A percentile compares a stretch with the other conserved stretches of the same genome.
phyloP scores from a whole-genome alignment of 2,888 invertebrate species.

The Pycnomerus fuliginosus region DNA sequence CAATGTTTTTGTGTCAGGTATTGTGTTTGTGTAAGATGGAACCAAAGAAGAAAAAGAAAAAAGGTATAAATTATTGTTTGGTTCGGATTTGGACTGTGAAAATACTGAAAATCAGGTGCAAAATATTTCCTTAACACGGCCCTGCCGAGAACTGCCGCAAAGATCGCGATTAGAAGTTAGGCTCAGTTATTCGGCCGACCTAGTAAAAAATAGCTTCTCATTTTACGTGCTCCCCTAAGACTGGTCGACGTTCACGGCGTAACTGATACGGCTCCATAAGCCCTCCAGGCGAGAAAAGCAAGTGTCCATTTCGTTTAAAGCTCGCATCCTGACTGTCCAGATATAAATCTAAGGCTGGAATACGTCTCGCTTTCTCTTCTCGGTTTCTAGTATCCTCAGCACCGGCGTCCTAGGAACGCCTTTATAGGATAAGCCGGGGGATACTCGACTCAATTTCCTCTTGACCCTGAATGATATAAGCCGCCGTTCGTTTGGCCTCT shows the following conservation, averaged over 20 bases:
- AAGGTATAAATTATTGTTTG: no score
- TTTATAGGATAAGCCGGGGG: constrained; percentile 35
- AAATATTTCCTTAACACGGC: no score
- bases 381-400: constrained; percentile 14
- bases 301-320: constrained; percentile 36
- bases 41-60: no score
- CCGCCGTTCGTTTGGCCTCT: constrained; percentile 1
- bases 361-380: constrained; percentile 17
- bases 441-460: constrained; percentile 40
- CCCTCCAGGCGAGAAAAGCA: constrained; percentile 31
- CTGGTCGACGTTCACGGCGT: constrained; percentile 17
- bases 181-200: constrained; percentile 8
- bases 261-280: constrained; percentile 22
- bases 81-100: no score
- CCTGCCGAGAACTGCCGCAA: no score
- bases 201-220: constrained; percentile 19
- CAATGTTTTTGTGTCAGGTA: no score
- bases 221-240: constrained; percentile 19
- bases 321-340: constrained; percentile 34
- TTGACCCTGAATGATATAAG: constrained; percentile 24
- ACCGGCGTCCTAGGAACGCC: constrained; percentile 22
- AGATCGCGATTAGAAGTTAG: constrained; percentile 14
- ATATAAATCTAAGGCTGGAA: constrained; percentile 41
- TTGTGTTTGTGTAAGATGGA: no score
- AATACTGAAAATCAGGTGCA: no score